A percentile compares a stretch with the other conserved stretches of the same genome.
These are phyloP conservation scores for Brachyopa scutellaris DNA, from an alignment of 2,888 invertebrate species.

Conservation along the genomic window DNA sequence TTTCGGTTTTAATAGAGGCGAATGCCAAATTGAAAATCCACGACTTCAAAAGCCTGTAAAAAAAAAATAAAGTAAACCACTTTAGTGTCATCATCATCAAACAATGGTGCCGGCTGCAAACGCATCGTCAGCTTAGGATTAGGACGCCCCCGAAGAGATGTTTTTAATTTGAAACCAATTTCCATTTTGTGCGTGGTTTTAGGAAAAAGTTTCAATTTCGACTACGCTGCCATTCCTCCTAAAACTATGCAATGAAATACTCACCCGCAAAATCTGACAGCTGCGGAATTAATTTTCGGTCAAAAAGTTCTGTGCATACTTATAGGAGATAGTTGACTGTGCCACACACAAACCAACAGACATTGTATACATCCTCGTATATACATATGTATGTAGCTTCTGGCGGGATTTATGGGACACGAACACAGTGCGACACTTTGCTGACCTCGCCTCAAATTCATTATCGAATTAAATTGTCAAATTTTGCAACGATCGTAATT, in stretches of 20 bases:
- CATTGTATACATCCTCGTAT: too few relatives aligned
- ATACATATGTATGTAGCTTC: slow-evolving; percentile 16
- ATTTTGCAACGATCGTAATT: slow-evolving; percentile 72
- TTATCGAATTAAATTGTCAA: slow-evolving; percentile 73
- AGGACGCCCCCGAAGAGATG: slow-evolving; percentile 1
- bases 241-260: slow-evolving; percentile 57
- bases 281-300: slow-evolving; percentile 72
- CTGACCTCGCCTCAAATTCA: slow-evolving; percentile 73
- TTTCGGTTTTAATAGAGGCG: slow-evolving; percentile 46
- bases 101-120: background rate
- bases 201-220: slow-evolving; percentile 64
- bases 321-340: too few relatives aligned
- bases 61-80: background rate
- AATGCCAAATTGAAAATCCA: slow-evolving; percentile 64
- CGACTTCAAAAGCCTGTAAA: slow-evolving; percentile 52
- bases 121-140: slow-evolving; percentile 24
- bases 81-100: slow-evolving; percentile 33
- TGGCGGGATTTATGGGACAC: slow-evolving; percentile 66
- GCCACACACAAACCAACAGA: too few relatives aligned
- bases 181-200: slow-evolving; percentile 65
- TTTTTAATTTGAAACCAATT: slow-evolving; percentile 60
- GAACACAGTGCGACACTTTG: slow-evolving; percentile 72
- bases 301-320: slow-evolving; percentile 59
- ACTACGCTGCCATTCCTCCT: background rate
- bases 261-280: slow-evolving; percentile 70